Percentiles rank a stretch among this genome's conserved stretches.
These are phyloP conservation scores for Ondatra zibethicus DNA, from an alignment of 2,113 vertebrate genomes.

Conservation along the genomic window DNA sequence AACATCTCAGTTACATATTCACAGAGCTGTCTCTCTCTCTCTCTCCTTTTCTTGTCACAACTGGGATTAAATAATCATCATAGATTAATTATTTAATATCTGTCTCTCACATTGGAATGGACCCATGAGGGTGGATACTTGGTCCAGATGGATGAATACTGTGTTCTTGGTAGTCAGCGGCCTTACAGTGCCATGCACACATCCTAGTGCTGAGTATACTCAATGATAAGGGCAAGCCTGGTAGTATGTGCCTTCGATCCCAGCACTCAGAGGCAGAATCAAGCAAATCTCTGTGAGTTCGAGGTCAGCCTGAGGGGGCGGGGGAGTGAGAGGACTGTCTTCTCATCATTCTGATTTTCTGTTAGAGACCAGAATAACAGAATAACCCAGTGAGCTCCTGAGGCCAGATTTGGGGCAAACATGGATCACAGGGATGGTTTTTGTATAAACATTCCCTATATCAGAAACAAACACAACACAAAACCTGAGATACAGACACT, in stretches of 20 bases:
- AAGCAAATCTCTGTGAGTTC: not conserved
- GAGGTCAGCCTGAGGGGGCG: not conserved
- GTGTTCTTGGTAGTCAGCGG: not conserved
- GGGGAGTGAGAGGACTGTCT: not conserved
- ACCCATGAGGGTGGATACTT: not conserved
- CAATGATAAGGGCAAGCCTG: not conserved
- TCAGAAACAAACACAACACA: not conserved
- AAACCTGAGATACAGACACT: not conserved
- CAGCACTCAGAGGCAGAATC: not conserved
- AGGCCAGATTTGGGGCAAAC: not conserved
- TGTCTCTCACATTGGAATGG: not conserved
- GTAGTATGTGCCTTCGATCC: not conserved
- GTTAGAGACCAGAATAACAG: not conserved
- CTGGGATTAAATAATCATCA: not conserved
- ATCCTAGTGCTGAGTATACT: not conserved
- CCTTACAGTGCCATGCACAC: no score
- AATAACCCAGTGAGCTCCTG: not conserved
- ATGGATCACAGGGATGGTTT: not conserved
- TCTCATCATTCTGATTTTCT: not conserved
- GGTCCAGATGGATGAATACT: not conserved
- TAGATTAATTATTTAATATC: not conserved
- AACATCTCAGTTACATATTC: not conserved
- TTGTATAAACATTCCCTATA: not conserved
- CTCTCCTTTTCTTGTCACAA: not conserved
- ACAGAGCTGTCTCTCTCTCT: not conserved